Conservation (phyloP, 2,888 invertebrate species). For the Athrips mouffetella region DNA sequence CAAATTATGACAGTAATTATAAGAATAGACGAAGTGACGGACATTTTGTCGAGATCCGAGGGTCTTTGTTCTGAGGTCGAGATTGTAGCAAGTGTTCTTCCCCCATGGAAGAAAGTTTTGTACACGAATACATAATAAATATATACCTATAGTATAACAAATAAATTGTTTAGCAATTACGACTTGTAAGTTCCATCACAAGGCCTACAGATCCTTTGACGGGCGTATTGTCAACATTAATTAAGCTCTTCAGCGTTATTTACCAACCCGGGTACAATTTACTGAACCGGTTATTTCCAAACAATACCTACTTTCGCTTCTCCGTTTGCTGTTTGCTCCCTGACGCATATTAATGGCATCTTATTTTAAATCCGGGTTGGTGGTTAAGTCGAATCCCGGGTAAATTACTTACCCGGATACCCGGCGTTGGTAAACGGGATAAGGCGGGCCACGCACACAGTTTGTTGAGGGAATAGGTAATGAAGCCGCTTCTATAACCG, state of each 20-base stretch:
- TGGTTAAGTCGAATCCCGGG: slow-evolving; percentile 61
- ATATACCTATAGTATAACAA: too few species aligned
- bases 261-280: neutral
- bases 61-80: too few species aligned
- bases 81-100: too few species aligned
- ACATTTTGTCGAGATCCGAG: too few species aligned
- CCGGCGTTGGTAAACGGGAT: slow-evolving; percentile 5
- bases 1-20: too few species aligned
- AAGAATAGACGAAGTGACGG: too few species aligned
- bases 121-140: too few species aligned
- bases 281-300: neutral
- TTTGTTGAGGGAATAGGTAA: slow-evolving; percentile 19
- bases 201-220: neutral
- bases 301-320: slow-evolving; percentile 6
- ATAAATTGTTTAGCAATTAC: neutral
- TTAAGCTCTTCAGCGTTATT: neutral
- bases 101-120: too few species aligned
- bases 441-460: slow-evolving; percentile 15
- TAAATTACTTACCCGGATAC: slow-evolving; percentile 42
- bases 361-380: slow-evolving; percentile 59
- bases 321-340: slow-evolving; percentile 55
- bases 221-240: slow-evolving; percentile 2
- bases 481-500: slow-evolving; percentile 11
- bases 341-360: slow-evolving; percentile 64
- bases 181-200: neutral